These are phyloP conservation scores for Nowickia ferox DNA, from an alignment of 2,888 invertebrate genomes.

Conservation along the genomic window DNA sequence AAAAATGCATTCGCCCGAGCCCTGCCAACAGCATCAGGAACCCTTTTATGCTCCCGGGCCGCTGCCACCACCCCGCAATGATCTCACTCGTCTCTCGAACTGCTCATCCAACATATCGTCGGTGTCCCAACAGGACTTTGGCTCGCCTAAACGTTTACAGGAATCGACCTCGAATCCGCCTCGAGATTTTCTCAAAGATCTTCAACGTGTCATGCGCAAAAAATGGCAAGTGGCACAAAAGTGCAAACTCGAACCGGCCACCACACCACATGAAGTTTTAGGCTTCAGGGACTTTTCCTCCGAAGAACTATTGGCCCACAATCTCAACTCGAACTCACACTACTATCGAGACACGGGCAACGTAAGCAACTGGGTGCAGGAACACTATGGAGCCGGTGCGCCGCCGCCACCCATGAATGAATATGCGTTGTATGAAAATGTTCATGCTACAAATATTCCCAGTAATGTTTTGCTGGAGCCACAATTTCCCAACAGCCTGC, in stretches of 20 bases:
- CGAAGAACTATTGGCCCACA: conserved; percentile 81
- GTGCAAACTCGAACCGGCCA: conserved; percentile 93
- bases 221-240: conserved; percentile 97
- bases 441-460: conserved; percentile 82
- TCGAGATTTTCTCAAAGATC: conserved; percentile 92
- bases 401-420: conserved; percentile 77
- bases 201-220: conserved; percentile 95
- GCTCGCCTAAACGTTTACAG: conserved; percentile 90
- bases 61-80: conserved; percentile 90
- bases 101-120: conserved; percentile 79
- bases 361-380: conserved; percentile 95
- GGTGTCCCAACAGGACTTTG: conserved; percentile 81
- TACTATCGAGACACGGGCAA: conserved; percentile 86
- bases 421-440: conserved; percentile 88
- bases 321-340: conserved; percentile 80
- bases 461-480: conserved; percentile 68
- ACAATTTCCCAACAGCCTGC: conserved; percentile 65
- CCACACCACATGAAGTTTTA: conserved; percentile 94
- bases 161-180: conserved; percentile 90
- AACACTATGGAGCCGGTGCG: conserved; percentile 88
- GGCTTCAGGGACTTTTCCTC: conserved; percentile 93
- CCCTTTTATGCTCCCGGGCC: conserved; percentile 83
- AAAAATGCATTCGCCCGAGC: conserved; percentile 83
- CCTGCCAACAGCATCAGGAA: conserved; percentile 74
- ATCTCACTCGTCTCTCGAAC: conserved; percentile 88